Percentiles rank a stretch among this genome's conserved stretches.
Evolutionary conservation across 2,797 vertebrate species (phyloP).

Genomic region (Harpagifer antarcticus): DNA sequence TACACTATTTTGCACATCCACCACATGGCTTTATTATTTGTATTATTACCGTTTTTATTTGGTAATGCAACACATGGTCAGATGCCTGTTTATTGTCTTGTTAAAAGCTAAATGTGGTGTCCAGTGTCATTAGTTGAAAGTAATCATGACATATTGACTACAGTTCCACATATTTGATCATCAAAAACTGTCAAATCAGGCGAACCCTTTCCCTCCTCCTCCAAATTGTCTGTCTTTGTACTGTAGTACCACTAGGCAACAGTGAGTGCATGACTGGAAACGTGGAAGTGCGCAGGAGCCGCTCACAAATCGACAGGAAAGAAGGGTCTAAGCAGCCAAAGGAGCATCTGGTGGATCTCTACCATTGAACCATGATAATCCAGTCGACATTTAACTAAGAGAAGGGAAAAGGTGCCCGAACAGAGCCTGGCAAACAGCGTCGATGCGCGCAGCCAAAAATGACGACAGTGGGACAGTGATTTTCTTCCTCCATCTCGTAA

Average conservation of each 20-base stretch:
- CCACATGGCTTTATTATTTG: neutral
- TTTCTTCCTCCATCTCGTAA: slow-evolving; percentile 58
- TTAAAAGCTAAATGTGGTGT: slow-evolving; percentile 1
- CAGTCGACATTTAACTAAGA: slow-evolving; percentile 55
- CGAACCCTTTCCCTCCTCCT: slow-evolving; percentile 64
- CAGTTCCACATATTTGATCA: slow-evolving; percentile 55
- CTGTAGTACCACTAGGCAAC: slow-evolving; percentile 76
- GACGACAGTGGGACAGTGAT: slow-evolving; percentile 78
- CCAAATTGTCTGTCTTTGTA: slow-evolving; percentile 72
- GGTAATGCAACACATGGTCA: neutral
- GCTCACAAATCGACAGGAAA: slow-evolving; percentile 60
- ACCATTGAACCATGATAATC: slow-evolving; percentile 55
- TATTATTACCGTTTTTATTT: neutral
- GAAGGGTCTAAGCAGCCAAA: slow-evolving; percentile 56
- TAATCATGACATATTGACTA: slow-evolving; percentile 33
- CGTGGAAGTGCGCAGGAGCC: slow-evolving; percentile 85
- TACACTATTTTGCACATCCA: no score
- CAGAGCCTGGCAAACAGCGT: slow-evolving; percentile 55
- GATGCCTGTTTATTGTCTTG: neutral
- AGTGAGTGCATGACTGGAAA: slow-evolving; percentile 79
- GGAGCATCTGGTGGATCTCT: slow-evolving; percentile 65
- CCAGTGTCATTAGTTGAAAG: slow-evolving; percentile 37
- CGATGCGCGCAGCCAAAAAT: slow-evolving; percentile 74
- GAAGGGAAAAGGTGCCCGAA: slow-evolving; percentile 26
- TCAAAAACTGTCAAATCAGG: slow-evolving; percentile 57